Evolutionary conservation across 2,888 invertebrate genomes (phyloP).

Genomic region (Diaperis boleti): DNA sequence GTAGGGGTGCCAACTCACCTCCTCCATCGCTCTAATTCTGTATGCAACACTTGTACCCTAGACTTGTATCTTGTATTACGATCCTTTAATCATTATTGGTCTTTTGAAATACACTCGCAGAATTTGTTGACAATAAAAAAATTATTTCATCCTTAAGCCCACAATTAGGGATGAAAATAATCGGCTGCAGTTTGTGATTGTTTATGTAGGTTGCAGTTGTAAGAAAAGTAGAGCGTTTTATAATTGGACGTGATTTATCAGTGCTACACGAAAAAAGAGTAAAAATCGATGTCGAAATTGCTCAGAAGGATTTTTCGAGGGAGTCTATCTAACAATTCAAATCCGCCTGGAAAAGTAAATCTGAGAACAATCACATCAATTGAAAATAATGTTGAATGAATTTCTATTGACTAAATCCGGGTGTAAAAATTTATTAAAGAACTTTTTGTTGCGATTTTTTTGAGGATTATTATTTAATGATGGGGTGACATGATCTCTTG

Average conservation of each 20-base stretch:
- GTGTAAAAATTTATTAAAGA: constrained; percentile 13
- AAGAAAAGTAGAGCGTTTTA: constrained; percentile 21
- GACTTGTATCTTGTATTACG: no score
- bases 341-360: constrained; percentile 23
- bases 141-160: no score
- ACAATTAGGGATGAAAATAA: constrained; percentile 22
- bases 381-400: constrained; percentile 20
- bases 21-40: no score
- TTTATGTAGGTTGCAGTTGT: constrained; percentile 29
- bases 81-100: no score
- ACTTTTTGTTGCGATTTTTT: not conserved
- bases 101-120: no score
- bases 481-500: constrained; percentile 6
- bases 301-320: constrained; percentile 5
- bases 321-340: constrained; percentile 11
- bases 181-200: constrained; percentile 16
- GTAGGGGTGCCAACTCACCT: no score
- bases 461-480: constrained; percentile 15
- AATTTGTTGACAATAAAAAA: no score
- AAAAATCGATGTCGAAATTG: constrained; percentile 19
- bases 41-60: no score
- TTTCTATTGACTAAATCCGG: constrained; percentile 11
- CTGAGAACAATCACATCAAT: constrained; percentile 11
- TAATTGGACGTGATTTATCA: constrained; percentile 29
- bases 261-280: constrained; percentile 7